Percentiles rank a stretch among this genome's conserved stretches.
Evolutionary conservation across 2,888 invertebrate genomes (phyloP).

Genomic region (Lycaena phlaeas): DNA sequence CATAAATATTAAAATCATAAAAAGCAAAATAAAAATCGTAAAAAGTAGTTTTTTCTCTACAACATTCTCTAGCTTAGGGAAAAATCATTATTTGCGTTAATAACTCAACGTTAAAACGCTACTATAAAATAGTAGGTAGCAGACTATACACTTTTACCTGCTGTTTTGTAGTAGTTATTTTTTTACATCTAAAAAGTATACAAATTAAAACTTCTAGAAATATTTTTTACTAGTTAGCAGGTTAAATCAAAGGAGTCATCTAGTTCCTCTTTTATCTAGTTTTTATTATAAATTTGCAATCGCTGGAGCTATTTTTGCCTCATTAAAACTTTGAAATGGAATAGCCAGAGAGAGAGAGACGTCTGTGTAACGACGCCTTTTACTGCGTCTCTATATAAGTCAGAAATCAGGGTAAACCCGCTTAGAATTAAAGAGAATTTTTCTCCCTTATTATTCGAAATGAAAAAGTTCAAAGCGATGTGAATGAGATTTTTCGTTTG

Average conservation of each 20-base stretch:
- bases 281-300: slow-evolving; percentile 8
- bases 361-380: slow-evolving; percentile 6
- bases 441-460: slow-evolving; percentile 5
- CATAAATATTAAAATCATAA: too few species aligned
- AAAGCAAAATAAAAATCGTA: too few species aligned
- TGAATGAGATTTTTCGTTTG: neutral
- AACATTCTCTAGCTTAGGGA: too few species aligned
- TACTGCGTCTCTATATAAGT: slow-evolving; percentile 7
- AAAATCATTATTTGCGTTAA: too few species aligned
- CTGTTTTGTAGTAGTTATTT: neutral
- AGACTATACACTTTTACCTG: too few species aligned
- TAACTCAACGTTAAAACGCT: too few species aligned
- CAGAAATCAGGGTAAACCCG: slow-evolving; percentile 5
- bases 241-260: slow-evolving; percentile 4
- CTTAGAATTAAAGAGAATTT: slow-evolving; percentile 7
- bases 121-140: too few species aligned
- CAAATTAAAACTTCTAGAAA: too few species aligned
- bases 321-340: slow-evolving; percentile 9
- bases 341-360: slow-evolving; percentile 7
- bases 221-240: neutral
- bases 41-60: neutral
- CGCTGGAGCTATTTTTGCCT: slow-evolving; percentile 5
- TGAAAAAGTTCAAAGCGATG: slow-evolving; percentile 1
- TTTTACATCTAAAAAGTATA: neutral
- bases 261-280: slow-evolving; percentile 4